Base-by-base conservation (phyloP, 2,888 invertebrate species). In the Himalopsyche tibetana region DNA sequence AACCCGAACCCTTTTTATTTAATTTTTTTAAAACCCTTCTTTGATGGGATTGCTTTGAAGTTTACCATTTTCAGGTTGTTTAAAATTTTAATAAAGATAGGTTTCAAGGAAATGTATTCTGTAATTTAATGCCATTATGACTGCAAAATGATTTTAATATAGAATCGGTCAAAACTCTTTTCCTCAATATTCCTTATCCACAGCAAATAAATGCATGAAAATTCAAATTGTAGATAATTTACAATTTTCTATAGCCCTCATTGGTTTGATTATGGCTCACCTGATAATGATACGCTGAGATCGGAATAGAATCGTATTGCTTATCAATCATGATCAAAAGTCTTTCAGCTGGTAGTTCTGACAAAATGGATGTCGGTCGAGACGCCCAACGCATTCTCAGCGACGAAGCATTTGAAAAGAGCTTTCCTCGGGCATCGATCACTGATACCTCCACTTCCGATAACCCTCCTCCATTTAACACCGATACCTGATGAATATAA, bases 361-460 rank as follows among this genome's bases (percentile, higher is more conserved):
- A 63, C n/a, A 87, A 45, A 1, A 85, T 51, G 36, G 38, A 45
- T 0, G 85, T 51, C 12, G 88, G 88, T 12, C 69, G 55, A 8
- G 84, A 74, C 12, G 81, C 45, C 88, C 88, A 88, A 17, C 63
- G 81, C 38, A 85, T 56, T 15, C 83, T 56, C 81, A 88, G 63
- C 5, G 88, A 88, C 0, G 88, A 83, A 17, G 88, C 88, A 55
- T 88, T 88, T 83, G 88, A 84, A 63, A 88, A 88, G 12, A 45
- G 19, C 11, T 79, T 80, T 17, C 86, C 88, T 12, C 84, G 69
- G 15, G 42, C 36, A 82, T 88, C 88, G 4, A 83, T 19, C 81
- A 88, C 84, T 4, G 38, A 42, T 5, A 88, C 83, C 74, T 87
- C 85, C 36, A 88, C 56, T 51, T 84, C 82, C 12, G 86, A 80